Percentiles rank a stretch among this genome's conserved stretches.
phyloP scores from a whole-genome alignment of 2,797 vertebrate species.

The Yasuhikotakia modesta region DNA sequence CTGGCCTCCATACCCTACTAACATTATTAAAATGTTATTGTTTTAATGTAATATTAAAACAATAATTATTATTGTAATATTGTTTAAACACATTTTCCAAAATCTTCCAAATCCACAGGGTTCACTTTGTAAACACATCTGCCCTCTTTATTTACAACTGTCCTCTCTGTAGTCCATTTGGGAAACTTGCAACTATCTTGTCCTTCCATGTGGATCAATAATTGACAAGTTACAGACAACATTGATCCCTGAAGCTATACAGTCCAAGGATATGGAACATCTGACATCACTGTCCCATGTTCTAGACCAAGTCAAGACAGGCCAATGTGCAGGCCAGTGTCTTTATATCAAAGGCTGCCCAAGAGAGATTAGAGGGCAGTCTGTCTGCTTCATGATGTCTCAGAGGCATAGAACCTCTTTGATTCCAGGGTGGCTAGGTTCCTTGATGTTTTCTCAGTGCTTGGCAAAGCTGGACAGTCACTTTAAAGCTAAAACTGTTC shows the following conservation, averaged over 20 bases:
- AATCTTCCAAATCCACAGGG: too few relatives aligned
- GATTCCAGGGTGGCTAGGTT: constrained; percentile 45
- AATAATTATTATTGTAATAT: too few relatives aligned
- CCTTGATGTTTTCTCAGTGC: constrained; percentile 42
- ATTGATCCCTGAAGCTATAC: constrained; percentile 6
- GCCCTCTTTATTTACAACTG: background rate
- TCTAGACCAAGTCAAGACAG: constrained; percentile 9
- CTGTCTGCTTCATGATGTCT: constrained; percentile 43
- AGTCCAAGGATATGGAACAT: constrained; percentile 4
- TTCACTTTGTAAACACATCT: background rate
- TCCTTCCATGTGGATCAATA: background rate
- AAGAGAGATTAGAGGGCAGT: constrained; percentile 36
- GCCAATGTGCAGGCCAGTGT: constrained; percentile 34
- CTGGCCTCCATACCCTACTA: too few relatives aligned
- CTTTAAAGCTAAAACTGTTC: constrained; percentile 22
- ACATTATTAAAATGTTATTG: too few relatives aligned
- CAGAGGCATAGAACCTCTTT: constrained; percentile 47
- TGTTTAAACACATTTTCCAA: too few relatives aligned
- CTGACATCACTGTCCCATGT: constrained; percentile 3
- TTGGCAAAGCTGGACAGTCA: constrained; percentile 31
- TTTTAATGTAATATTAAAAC: too few relatives aligned
- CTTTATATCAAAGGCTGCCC: constrained; percentile 59
- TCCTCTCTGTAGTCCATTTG: background rate
- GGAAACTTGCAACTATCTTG: background rate
- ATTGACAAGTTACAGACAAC: constrained; percentile 8